Base-by-base conservation (phyloP, 2,888 invertebrate genomes). In the Allacma fusca region DNA sequence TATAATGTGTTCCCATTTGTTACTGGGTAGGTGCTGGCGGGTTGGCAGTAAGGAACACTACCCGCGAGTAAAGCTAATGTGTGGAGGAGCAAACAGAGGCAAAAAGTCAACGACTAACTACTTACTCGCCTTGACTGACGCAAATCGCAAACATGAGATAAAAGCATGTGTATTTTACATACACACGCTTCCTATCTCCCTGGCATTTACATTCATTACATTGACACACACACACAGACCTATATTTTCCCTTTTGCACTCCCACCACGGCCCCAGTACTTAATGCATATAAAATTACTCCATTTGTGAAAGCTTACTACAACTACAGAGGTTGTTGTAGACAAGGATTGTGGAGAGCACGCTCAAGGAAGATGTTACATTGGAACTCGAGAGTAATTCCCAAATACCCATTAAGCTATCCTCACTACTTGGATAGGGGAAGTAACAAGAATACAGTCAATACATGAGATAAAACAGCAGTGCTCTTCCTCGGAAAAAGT, bases 101-200 rank as follows among this genome's bases (percentile, higher is more conserved):
- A 50, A 50, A 50, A 50, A 50, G 50, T 50, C 50, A 50, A 50
- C 50, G 50, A 50, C 50, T 50, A 50, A 50, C 50, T 50, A 50
- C 50, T 50, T 50, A 50, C 50, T 50, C n/a, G 50, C 19, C 50
- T 50, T 50, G 50, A 50, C 50, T 13, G 50, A 50, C 50, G 50
- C 50, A 50, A 50, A 50, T 50, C 50, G 50, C 50, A 19, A 50
- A n/a, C 50, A 50, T 50, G 50, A 19, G 16, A 50, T 50, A 50
- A 13, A 50, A n/a, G n/a, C 50, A 50, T 50, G 50, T 50, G 50
- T 50, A 50, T 50, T 50, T 50, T n/a, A 50, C 50, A 50, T 50
- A n/a, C n/a, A 50, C n/a, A 12, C 16, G 9, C 19, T 50, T 50
- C n/a, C 50, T 16, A 50, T 50, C 50, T 50, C 50, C 19, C n/a